Base-by-base conservation (phyloP, 2,797 vertebrate species). In the Sylvilagus floridanus region DNA sequence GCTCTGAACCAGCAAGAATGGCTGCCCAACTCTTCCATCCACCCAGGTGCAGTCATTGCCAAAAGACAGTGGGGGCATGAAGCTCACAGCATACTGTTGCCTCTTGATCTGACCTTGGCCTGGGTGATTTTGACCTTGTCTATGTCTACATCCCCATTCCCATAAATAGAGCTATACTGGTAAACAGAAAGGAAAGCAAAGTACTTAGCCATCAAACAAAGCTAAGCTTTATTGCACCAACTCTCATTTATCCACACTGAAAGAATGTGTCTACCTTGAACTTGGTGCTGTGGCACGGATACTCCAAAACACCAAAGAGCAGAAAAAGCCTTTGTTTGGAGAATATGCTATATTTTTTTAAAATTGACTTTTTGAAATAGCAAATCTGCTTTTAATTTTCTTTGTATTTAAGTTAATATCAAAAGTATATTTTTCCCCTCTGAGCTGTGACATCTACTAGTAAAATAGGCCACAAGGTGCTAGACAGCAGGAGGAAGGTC, bases 51-150 rank as follows among this genome's bases (percentile, higher is more conserved):
- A 30, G 35, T 47, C 72, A 37, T 42, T 73, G 79, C 37, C 50
- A 26, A 69, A 86, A 32, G 47, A 28, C 5, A 37, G 54, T 3
- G 73, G 90, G 22, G 60, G 85, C 69, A 30, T 17, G 50, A 63
- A 87, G 62, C 57, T 63, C 78, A 71, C 66, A 60, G 84, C 47
- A 32, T 81, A 57, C 42, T 47, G 50, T 88, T 92, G 90, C 32
- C 24, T 68, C 78, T 52, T 47, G 91, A 82, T 89, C 92, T 95
- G 88, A 73, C 60, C 76, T 82, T 92, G 93, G 52, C 88, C 54
- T 60, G 72, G 71, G 2, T 76, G 76, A 78, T 78, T 78, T 50
- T 52, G 26, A 17, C 54, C 37, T 79, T 30, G 5, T 84, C 28
- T 71, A 24, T 11, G n/a, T 92, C 71, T 88, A 0, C 0, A 0